Evolutionary conservation across 2,888 invertebrate genomes (phyloP).

Genomic region (Hypolimnas misippus): DNA sequence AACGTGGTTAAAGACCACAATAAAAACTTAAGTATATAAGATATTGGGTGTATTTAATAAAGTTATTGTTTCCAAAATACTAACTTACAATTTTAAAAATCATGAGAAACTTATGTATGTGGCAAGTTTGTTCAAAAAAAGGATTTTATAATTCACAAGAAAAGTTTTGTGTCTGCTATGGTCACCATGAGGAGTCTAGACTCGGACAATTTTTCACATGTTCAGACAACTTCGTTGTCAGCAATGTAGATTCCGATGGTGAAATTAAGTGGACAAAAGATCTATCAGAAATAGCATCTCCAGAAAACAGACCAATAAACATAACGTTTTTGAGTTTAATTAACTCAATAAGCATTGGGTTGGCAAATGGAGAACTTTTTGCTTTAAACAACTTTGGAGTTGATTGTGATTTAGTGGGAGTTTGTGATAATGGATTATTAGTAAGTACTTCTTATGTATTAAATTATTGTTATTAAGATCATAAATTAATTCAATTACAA

Average conservation of each 20-base stretch:
- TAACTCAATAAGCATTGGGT: slow-evolving; percentile 64
- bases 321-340: slow-evolving; percentile 66
- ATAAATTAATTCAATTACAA: background rate
- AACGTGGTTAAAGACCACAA: slow-evolving; percentile 17
- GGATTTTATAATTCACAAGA: slow-evolving; percentile 52
- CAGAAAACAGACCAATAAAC: slow-evolving; percentile 76
- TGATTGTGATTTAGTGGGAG: slow-evolving; percentile 61
- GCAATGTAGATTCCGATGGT: slow-evolving; percentile 59
- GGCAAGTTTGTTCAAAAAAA: slow-evolving; percentile 60
- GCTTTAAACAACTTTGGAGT: slow-evolving; percentile 60
- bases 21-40: background rate
- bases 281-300: slow-evolving; percentile 58
- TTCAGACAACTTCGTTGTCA: slow-evolving; percentile 67
- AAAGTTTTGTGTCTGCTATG: slow-evolving; percentile 59
- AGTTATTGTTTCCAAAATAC: background rate
- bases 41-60: no score
- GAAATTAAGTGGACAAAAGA: slow-evolving; percentile 63
- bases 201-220: slow-evolving; percentile 65
- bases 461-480: background rate
- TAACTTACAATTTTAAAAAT: slow-evolving; percentile 28
- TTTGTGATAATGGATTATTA: slow-evolving; percentile 66
- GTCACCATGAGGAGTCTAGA: slow-evolving; percentile 62
- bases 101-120: slow-evolving; percentile 73
- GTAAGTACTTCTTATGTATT: slow-evolving; percentile 50
- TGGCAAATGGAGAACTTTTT: slow-evolving; percentile 71